Percentiles rank a stretch among this genome's conserved stretches.
These are phyloP conservation scores for Alentia gelatinosa DNA, from an alignment of 2,888 invertebrate species.

Conservation along the genomic window DNA sequence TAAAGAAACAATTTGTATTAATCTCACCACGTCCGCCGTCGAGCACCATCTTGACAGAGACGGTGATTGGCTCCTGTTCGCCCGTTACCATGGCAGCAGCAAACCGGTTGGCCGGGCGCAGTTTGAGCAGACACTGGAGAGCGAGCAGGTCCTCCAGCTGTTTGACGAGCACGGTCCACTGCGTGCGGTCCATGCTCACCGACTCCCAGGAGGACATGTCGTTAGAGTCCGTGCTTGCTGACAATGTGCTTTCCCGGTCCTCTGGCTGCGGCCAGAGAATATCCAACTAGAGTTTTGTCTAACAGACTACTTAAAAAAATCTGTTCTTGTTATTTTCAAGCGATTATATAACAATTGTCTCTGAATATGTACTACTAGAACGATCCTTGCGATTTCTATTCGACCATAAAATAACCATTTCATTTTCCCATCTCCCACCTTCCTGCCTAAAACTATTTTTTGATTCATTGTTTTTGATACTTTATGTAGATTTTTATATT, in stretches of 20 bases:
- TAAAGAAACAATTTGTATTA: too few relatives aligned
- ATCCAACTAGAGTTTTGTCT: too few relatives aligned
- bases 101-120: slow-evolving; percentile 60
- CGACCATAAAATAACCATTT: too few relatives aligned
- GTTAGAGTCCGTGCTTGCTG: slow-evolving; percentile 19
- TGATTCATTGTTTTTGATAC: too few relatives aligned
- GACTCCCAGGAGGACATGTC: slow-evolving; percentile 87
- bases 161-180: slow-evolving; percentile 92
- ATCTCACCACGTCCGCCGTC: slow-evolving; percentile 80
- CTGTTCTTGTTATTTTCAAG: too few relatives aligned
- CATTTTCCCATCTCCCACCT: too few relatives aligned
- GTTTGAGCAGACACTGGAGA: slow-evolving; percentile 74
- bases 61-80: slow-evolving; percentile 67
- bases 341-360: too few relatives aligned
- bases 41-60: slow-evolving; percentile 78
- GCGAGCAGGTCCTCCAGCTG: slow-evolving; percentile 94
- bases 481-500: too few relatives aligned
- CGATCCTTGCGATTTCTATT: too few relatives aligned
- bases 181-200: slow-evolving; percentile 91
- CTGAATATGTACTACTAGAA: too few relatives aligned
- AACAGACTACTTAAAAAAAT: too few relatives aligned
- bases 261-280: not conserved
- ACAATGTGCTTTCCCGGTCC: slow-evolving; percentile 30
- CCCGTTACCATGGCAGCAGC: slow-evolving; percentile 56
- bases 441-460: too few relatives aligned